Conservation (phyloP, 2,113 vertebrate species). For the Lichenostomus cassidix region DNA sequence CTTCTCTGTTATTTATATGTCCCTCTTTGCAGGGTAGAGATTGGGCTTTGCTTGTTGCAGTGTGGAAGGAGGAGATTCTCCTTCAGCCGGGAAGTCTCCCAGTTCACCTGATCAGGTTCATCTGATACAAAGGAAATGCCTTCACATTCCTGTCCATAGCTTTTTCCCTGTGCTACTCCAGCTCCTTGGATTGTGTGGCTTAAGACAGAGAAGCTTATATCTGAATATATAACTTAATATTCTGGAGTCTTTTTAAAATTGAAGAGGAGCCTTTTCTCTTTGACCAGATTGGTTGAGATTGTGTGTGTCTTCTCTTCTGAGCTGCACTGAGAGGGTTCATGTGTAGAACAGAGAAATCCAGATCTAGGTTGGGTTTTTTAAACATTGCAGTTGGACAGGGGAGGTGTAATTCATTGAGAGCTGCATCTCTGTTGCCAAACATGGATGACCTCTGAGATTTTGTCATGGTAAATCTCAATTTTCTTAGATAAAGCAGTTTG, state of each 20-base stretch:
- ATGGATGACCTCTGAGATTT: background rate
- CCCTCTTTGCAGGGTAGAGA: background rate
- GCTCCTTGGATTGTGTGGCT: background rate
- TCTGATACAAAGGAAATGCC: background rate
- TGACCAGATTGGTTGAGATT: background rate
- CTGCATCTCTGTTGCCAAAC: background rate
- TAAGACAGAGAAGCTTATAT: background rate
- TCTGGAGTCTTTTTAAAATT: background rate
- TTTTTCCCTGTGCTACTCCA: background rate
- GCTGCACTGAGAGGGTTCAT: background rate
- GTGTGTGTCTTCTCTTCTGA: background rate
- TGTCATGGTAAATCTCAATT: background rate
- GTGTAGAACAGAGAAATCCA: background rate
- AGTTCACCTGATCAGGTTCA: background rate
- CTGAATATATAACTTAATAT: background rate
- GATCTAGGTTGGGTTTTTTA: background rate
- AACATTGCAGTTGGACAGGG: background rate
- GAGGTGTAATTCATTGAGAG: background rate
- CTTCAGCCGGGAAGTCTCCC: background rate
- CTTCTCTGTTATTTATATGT: background rate
- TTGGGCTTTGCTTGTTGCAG: background rate
- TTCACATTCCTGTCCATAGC: background rate
- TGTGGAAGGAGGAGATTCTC: background rate
- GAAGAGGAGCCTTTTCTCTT: background rate
- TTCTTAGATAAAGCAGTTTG: background rate